Evolutionary conservation across 2,888 invertebrate species (phyloP), one percentile per base, ranked within the genome.

Genomic region (Leucophenga montana): DNA sequence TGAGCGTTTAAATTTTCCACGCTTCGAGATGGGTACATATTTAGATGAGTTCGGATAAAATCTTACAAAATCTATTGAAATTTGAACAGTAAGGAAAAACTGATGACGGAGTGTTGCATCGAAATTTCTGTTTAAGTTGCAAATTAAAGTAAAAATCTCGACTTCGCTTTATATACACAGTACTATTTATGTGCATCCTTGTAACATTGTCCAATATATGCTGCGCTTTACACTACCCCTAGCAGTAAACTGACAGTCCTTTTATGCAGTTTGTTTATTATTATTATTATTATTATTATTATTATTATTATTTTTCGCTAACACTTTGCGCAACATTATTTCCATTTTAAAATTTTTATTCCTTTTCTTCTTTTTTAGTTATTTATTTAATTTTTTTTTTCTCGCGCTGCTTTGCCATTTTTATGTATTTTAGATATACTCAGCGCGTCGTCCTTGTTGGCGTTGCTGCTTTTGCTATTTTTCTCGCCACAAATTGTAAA

Each of bases 401-500:
- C 31, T 57, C 31, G n/a, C 44, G 46, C 20, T 66, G 57, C 67
- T 18, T 67, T 56, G 46, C 33, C 59, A 57, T 46, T 67, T 57
- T 57, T 67, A 57, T 46, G n/a, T 57, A 39, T 54, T 54, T 61
- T 61, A 33, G 44, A 33, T 61, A 20, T 27, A 61, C 61, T 61
- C 39, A 13, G 13, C 56, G 14, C 27, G 20, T 56, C 22, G 20
- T 27, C 8, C 6, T 56, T 27, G 56, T 22, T 39, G 39, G 9
- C 9, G 11, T 18, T 53, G 16, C 14, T 53, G 2, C 68, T 73
- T 71, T 59, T 71, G 59, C 64, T 66, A 46, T 68, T 54, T 73
- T 69, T 66, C 48, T 73, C 71, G 69, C 75, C 73, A 61, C 77
- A 75, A 75, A 76, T 72, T 72, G 70, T 72, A 78, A 82, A 79